Percentiles rank a stretch among this genome's conserved stretches.
Conservation (phyloP, 2,113 vertebrate genomes). For the Catharus minimus region DNA sequence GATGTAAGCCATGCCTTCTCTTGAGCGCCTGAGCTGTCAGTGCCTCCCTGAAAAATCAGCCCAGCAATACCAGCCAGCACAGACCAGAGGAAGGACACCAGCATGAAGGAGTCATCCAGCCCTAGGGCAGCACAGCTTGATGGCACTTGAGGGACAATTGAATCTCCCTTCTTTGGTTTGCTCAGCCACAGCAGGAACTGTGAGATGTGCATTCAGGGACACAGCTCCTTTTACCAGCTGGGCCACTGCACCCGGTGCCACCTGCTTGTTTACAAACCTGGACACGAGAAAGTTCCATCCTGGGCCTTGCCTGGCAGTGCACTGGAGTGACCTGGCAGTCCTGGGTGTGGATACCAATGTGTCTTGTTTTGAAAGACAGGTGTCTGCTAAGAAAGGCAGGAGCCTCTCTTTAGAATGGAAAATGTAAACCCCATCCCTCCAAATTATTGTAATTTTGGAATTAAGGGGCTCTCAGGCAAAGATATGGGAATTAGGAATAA, state of each 20-base stretch:
- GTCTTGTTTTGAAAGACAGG: too few species aligned
- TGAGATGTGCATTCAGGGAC: not conserved
- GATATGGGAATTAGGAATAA: too few species aligned
- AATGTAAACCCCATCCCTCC: too few species aligned
- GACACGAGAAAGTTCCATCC: fast-evolving
- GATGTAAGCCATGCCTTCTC: not conserved
- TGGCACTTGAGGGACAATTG: not conserved
- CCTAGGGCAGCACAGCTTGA: not conserved
- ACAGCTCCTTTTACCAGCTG: not conserved
- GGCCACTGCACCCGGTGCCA: not conserved
- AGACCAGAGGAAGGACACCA: not conserved
- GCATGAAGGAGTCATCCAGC: not conserved
- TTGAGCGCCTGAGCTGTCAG: not conserved
- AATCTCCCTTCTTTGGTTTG: not conserved
- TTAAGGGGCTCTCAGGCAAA: too few species aligned
- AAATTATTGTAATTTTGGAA: too few species aligned
- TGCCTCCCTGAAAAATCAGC: not conserved
- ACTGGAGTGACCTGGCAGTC: not conserved
- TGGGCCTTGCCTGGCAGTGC: not conserved
- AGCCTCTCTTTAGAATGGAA: too few species aligned
- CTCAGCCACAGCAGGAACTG: not conserved
- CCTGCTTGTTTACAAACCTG: not conserved
- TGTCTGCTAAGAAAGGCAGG: too few species aligned
- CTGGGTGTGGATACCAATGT: too few species aligned
- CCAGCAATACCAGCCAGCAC: not conserved